Evolutionary conservation across 2,888 invertebrate species (phyloP).

Genomic region (Helobdella robusta): DNA sequence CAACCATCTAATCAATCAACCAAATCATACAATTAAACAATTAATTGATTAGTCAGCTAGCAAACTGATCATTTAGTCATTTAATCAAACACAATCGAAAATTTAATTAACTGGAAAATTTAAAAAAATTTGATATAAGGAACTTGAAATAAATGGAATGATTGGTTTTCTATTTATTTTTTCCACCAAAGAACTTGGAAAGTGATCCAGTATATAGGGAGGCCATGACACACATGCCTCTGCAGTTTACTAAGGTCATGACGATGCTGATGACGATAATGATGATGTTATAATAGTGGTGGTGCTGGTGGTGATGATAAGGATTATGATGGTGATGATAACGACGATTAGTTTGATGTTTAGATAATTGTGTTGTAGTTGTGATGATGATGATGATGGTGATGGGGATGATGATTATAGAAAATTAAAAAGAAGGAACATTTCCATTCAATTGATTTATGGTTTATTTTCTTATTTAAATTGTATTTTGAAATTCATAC

Average conservation of each 20-base stretch:
- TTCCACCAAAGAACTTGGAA: neutral
- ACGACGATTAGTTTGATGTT: neutral
- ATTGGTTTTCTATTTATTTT: too few relatives aligned
- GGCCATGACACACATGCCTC: neutral
- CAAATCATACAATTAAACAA: too few relatives aligned
- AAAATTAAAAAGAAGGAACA: conserved; percentile 1
- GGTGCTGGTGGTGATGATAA: neutral
- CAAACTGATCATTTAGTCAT: too few relatives aligned
- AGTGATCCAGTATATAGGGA: conserved; percentile 4
- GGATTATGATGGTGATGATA: neutral
- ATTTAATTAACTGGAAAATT: too few relatives aligned
- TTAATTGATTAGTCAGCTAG: too few relatives aligned
- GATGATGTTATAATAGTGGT: neutral
- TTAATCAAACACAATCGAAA: too few relatives aligned
- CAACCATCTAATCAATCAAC: too few relatives aligned
- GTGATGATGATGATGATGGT: neutral
- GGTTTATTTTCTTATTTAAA: too few relatives aligned
- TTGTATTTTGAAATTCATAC: too few relatives aligned
- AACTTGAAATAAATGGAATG: too few relatives aligned
- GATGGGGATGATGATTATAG: neutral
- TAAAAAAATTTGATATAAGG: too few relatives aligned
- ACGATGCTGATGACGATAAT: neutral
- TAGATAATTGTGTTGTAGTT: neutral
- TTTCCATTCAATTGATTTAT: too few relatives aligned
- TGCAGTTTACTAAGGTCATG: neutral